Conservation (phyloP, 1,140 invertebrate species). For the Drosophila navojoa region DNA sequence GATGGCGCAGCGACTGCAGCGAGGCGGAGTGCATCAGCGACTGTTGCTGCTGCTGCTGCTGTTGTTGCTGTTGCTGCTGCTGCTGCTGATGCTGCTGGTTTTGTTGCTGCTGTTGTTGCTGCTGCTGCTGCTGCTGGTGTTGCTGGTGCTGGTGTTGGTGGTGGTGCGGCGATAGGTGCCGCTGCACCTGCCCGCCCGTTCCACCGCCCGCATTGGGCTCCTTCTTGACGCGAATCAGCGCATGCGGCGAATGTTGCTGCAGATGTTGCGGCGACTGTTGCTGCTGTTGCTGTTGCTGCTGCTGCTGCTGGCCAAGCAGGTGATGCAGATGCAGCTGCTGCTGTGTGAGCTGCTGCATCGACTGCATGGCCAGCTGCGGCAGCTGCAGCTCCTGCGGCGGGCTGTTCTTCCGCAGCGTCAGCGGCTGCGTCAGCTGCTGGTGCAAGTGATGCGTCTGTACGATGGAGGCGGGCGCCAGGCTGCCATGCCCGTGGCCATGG, state of each 20-base stretch:
- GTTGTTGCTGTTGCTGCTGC: slow-evolving; percentile 59
- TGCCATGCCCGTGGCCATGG: slow-evolving; percentile 50
- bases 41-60: slow-evolving; percentile 78
- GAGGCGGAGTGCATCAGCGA: slow-evolving; percentile 78
- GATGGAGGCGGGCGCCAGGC: slow-evolving; percentile 67
- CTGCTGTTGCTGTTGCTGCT: slow-evolving; percentile 77
- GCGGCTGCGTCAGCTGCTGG: slow-evolving; percentile 78
- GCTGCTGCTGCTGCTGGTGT: slow-evolving; percentile 63
- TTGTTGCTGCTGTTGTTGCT: slow-evolving; percentile 43
- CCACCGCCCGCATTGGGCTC: slow-evolving; percentile 72
- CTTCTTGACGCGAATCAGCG: slow-evolving; percentile 84
- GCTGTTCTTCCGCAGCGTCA: slow-evolving; percentile 75
- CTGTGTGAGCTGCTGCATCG: slow-evolving; percentile 80
- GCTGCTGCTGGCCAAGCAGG: slow-evolving; percentile 78
- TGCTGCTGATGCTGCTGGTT: slow-evolving; percentile 31
- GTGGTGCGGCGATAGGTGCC: slow-evolving; percentile 69
- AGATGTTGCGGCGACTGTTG: slow-evolving; percentile 79
- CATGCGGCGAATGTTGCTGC: slow-evolving; percentile 84
- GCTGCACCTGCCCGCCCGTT: slow-evolving; percentile 65
- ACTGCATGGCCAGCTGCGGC: slow-evolving; percentile 80
- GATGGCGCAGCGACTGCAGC: slow-evolving; percentile 77
- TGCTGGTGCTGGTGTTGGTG: slow-evolving; percentile 44
- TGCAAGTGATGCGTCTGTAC: slow-evolving; percentile 78
- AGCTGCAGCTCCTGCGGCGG: slow-evolving; percentile 79
- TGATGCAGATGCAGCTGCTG: slow-evolving; percentile 75